Conservation (phyloP, 2,113 vertebrate species). For the Cephalopterus ornatus region DNA sequence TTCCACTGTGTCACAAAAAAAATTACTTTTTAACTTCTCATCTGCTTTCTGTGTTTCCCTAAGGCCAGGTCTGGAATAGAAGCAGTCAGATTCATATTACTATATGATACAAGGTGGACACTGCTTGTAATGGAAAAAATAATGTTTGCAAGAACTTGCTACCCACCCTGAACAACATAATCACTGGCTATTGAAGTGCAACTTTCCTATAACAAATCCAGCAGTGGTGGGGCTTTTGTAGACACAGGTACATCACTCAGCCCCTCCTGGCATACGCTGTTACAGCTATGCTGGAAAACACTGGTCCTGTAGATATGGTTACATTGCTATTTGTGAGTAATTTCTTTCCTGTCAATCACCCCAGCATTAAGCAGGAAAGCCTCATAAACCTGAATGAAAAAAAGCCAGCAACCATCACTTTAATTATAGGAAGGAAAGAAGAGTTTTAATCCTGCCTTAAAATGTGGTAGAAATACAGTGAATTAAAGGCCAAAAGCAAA, state of each 20-base stretch:
- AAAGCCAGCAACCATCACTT: background rate
- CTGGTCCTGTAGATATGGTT: background rate
- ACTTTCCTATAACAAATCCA: background rate
- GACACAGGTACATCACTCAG: background rate
- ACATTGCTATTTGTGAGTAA: background rate
- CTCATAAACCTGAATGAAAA: background rate
- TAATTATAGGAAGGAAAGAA: background rate
- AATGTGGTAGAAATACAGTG: background rate
- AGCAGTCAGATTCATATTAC: background rate
- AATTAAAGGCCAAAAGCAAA: background rate
- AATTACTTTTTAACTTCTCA: background rate
- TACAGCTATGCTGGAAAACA: background rate
- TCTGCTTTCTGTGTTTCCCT: background rate
- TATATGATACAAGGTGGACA: background rate
- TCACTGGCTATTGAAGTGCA: background rate
- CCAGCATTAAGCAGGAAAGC: background rate
- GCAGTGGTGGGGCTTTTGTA: background rate
- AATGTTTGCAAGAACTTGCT: background rate
- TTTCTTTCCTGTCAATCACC: background rate
- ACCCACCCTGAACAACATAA: background rate
- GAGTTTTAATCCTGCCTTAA: background rate
- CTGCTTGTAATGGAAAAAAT: background rate
- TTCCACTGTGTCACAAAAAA: background rate
- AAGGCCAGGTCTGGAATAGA: background rate
- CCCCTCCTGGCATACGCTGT: background rate